Conservation (phyloP, 2,888 invertebrate species). For the Thecocarcelia acutangulata region DNA sequence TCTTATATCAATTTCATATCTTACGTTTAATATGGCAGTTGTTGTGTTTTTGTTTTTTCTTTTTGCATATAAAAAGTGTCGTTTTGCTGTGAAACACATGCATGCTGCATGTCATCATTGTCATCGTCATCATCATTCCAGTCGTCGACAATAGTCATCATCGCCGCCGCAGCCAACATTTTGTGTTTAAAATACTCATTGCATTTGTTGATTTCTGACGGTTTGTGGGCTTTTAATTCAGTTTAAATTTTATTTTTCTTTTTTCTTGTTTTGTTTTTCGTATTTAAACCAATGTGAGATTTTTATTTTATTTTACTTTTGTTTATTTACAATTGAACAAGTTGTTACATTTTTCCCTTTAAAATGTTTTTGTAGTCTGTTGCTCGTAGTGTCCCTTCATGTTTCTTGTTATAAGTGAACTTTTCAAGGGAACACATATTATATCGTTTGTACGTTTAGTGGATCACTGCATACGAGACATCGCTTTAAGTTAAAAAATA, state of each 20-base stretch:
- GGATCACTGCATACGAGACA: background rate
- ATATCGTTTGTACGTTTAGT: background rate
- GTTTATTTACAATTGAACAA: conserved; percentile 53
- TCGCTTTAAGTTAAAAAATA: too few relatives aligned
- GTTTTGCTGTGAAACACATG: conserved; percentile 63
- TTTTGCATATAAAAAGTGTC: conserved; percentile 47
- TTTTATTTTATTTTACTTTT: conserved; percentile 26
- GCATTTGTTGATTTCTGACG: conserved; percentile 7
- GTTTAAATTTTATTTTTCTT: conserved; percentile 20
- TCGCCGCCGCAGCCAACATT: conserved; percentile 37
- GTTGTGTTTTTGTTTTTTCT: conserved; percentile 1
- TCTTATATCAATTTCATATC: conserved; percentile 58
- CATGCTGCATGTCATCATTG: conserved; percentile 66
- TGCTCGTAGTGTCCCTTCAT: conserved; percentile 19
- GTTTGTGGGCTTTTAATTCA: background rate
- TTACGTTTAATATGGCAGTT: conserved; percentile 26
- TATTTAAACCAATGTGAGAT: conserved; percentile 41
- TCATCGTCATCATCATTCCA: conserved; percentile 34
- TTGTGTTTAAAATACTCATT: conserved; percentile 12
- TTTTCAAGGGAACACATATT: conserved; percentile 2
- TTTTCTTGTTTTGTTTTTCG: conserved; percentile 38
- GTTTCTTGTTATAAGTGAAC: conserved; percentile 41
- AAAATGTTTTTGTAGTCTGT: conserved; percentile 38
- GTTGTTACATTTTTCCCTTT: conserved; percentile 64
- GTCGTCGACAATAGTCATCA: conserved; percentile 34